These are phyloP conservation scores for Sisyra terminalis DNA, from an alignment of 2,888 invertebrate genomes.

Conservation along the genomic window DNA sequence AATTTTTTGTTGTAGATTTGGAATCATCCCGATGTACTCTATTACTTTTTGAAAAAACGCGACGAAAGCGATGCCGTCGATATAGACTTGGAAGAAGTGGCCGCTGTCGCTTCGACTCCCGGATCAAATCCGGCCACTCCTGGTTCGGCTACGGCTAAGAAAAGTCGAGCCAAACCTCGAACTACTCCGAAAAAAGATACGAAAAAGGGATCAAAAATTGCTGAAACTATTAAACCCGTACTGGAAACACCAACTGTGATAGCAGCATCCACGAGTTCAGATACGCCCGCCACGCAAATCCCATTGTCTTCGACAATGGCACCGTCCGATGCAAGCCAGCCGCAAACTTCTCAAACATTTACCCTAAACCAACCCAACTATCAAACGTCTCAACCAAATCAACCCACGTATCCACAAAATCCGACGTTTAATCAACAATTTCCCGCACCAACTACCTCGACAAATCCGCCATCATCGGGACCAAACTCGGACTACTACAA, in stretches of 20 bases:
- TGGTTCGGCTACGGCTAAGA: constrained; percentile 17
- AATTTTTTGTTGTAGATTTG: constrained; percentile 45
- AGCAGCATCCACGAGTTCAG: not conserved
- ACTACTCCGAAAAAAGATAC: constrained; percentile 14
- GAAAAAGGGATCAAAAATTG: constrained; percentile 10
- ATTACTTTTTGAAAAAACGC: constrained; percentile 71
- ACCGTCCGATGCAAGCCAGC: constrained; percentile 22
- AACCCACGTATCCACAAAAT: constrained; percentile 14
- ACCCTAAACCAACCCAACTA: constrained; percentile 9
- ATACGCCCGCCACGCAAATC: not conserved
- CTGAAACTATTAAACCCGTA: not conserved
- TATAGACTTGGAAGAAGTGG: constrained; percentile 64
- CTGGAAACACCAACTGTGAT: not conserved
- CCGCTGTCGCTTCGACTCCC: constrained; percentile 27
- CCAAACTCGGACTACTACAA: constrained; percentile 7
- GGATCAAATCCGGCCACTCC: constrained; percentile 2
- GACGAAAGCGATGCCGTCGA: constrained; percentile 63
- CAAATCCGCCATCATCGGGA: constrained; percentile 7
- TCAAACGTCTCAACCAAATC: constrained; percentile 30
- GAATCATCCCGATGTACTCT: constrained; percentile 89
- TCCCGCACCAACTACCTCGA: constrained; percentile 10
- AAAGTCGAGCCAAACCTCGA: constrained; percentile 12
- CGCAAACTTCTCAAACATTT: constrained; percentile 24
- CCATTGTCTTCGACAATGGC: not conserved
- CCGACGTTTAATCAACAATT: constrained; percentile 10